Evolutionary conservation across 1,140 invertebrate species (phyloP).

Genomic region (Solenopsis invicta): DNA sequence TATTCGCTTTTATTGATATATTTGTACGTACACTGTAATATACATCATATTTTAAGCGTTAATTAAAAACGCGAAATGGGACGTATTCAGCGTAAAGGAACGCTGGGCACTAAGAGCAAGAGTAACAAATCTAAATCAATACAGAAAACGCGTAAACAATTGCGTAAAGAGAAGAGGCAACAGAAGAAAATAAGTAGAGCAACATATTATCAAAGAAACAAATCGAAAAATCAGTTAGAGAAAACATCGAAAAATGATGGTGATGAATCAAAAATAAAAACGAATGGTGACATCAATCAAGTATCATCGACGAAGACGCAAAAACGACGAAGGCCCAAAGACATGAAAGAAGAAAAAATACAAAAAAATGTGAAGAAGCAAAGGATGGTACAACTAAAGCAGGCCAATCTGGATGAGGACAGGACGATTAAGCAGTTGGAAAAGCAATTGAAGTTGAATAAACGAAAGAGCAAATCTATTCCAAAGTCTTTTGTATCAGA

Average conservation of each 20-base stretch:
- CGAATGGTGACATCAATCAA: conserved; percentile 71
- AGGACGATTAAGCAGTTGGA: conserved; percentile 93
- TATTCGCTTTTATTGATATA: not conserved
- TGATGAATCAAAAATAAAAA: conserved; percentile 51
- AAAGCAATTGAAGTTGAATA: conserved; percentile 94
- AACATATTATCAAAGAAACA: conserved; percentile 82
- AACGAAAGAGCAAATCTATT: conserved; percentile 91
- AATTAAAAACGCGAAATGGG: conserved; percentile 23
- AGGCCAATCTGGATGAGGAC: conserved; percentile 92
- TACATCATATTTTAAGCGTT: not conserved
- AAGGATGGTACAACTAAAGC: conserved; percentile 80
- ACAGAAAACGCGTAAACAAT: conserved; percentile 88
- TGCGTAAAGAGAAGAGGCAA: conserved; percentile 88
- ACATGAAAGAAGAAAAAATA: conserved; percentile 75
- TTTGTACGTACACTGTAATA: not conserved
- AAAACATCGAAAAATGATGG: not conserved
- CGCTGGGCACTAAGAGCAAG: not conserved
- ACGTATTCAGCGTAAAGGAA: conserved; percentile 15
- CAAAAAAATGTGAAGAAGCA: conserved; percentile 69
- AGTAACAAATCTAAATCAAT: conserved; percentile 15
- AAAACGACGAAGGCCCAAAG: conserved; percentile 54
- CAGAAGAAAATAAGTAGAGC: conserved; percentile 87
- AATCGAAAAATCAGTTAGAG: not conserved
- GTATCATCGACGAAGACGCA: conserved; percentile 29
- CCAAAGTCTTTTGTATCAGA: conserved; percentile 93